These are phyloP conservation scores for Pan troglodytes DNA, from an alignment of 2,113 vertebrate species.

Conservation along the genomic window NHGRI_mPanTro3-v2.1_pri NC_072410.2:57001001-57001500, in stretches of 20 bases:
- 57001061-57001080: constrained; percentile 26
- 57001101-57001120: neutral
- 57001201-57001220: neutral
- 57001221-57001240: neutral
- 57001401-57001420: neutral
- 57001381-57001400: neutral
- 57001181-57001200: neutral
- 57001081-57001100: neutral
- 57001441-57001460: neutral
- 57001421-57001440: neutral
- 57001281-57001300: neutral
- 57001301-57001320: neutral
- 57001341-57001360: neutral
- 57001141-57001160: neutral
- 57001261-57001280: neutral
- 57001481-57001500: neutral
- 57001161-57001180: neutral
- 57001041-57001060: neutral
- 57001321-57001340: neutral
- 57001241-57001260: neutral
- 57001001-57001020: neutral
- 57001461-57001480: neutral
- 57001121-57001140: constrained; percentile 3
- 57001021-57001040: neutral
- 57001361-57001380: neutral